Percentiles rank a stretch among this genome's conserved stretches.
Evolutionary conservation across 2,113 vertebrate genomes (phyloP).

Genomic region (Psittacara wagleri): DNA sequence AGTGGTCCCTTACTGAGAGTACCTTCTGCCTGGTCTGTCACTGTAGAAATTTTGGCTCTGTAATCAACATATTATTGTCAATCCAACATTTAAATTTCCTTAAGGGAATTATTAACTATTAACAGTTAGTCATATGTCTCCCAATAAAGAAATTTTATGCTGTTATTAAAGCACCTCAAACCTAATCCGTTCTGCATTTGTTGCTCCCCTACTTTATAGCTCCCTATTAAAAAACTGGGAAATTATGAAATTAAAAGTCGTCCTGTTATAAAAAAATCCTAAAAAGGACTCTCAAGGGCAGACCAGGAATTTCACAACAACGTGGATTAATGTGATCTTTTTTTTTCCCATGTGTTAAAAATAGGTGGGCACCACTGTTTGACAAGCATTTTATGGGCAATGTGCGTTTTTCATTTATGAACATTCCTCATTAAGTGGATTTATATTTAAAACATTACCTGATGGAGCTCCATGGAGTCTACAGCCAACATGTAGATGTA

Average conservation of each 20-base stretch:
- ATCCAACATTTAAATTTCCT: neutral
- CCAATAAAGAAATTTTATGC: neutral
- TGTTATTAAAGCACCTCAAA: neutral
- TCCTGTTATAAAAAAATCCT: constrained; percentile 11
- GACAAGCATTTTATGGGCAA: constrained; percentile 30
- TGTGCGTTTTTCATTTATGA: constrained; percentile 61
- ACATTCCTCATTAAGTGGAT: constrained; percentile 58
- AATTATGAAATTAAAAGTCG: neutral
- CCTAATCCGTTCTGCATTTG: neutral
- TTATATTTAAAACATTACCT: constrained; percentile 66
- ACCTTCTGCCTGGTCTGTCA: constrained; percentile 58
- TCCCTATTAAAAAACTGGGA: neutral
- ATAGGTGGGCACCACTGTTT: constrained; percentile 3
- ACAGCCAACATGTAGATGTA: neutral
- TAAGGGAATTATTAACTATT: constrained; percentile 10
- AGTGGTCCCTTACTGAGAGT: constrained; percentile 47
- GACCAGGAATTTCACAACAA: constrained; percentile 22
- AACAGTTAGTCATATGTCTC: neutral
- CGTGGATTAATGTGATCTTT: constrained; percentile 18
- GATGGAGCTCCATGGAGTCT: constrained; percentile 25
- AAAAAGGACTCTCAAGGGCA: constrained; percentile 41
- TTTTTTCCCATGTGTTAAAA: neutral
- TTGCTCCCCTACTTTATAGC: neutral
- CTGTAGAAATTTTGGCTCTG: constrained; percentile 24
- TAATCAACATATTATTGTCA: neutral